Conservation (phyloP, 2,888 invertebrate genomes). For the Anorthoa munda region DNA sequence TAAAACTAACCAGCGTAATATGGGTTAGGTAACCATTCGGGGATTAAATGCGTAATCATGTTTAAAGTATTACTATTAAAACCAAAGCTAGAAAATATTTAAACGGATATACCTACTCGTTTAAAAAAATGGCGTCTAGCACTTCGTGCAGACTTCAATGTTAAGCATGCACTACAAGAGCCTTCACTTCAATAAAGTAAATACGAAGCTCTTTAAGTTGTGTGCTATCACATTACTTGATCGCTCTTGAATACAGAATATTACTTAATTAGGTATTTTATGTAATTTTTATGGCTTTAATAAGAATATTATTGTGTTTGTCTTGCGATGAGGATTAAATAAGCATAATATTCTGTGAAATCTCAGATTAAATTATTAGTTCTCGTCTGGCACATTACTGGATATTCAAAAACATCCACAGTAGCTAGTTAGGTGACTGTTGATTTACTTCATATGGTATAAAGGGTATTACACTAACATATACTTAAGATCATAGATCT, state of each 20-base stretch:
- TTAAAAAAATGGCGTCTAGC: conserved; percentile 3
- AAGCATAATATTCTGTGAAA: not conserved
- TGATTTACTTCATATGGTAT: too few relatives aligned
- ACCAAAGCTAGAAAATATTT: not conserved
- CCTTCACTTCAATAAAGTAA: conserved; percentile 51
- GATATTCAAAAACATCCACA: too few relatives aligned
- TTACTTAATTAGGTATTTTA: conserved; percentile 12
- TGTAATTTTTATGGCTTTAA: not conserved
- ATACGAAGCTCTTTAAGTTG: conserved; percentile 32
- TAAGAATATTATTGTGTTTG: not conserved
- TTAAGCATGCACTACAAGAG: conserved; percentile 32
- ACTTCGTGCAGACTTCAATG: conserved; percentile 50
- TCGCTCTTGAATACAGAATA: conserved; percentile 36
- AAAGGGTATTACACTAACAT: too few relatives aligned
- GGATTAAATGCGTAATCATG: too few relatives aligned
- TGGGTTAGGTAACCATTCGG: too few relatives aligned
- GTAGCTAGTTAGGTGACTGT: too few relatives aligned
- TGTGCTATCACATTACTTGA: conserved; percentile 43
- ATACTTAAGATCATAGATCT: too few relatives aligned
- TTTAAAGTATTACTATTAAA: too few relatives aligned
- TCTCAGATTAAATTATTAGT: not conserved
- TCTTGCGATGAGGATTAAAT: not conserved
- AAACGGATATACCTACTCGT: not conserved
- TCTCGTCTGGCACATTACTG: too few relatives aligned
- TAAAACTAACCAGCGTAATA: too few relatives aligned